These are phyloP conservation scores for Alloscopus bannaensis DNA, from an alignment of 2,888 invertebrate genomes.

Conservation along the genomic window DNA sequence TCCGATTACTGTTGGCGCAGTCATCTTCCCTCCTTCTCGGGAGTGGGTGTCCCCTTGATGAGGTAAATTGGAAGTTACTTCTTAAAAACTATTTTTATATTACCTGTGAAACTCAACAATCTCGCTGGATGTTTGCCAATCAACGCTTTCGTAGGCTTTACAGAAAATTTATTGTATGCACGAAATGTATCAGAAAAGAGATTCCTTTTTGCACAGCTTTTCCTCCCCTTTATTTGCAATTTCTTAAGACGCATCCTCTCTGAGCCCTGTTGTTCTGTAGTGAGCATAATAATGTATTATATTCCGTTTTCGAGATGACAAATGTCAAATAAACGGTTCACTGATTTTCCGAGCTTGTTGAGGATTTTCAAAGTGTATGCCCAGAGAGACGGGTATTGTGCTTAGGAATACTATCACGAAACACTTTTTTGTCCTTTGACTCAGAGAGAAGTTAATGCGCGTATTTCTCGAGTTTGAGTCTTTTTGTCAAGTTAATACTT, in stretches of 20 bases:
- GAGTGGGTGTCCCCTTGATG: conserved; percentile 95
- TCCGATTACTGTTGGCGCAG: conserved; percentile 90
- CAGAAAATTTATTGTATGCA: no score
- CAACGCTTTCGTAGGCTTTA: no score
- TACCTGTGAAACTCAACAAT: background rate
- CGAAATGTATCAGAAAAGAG: no score
- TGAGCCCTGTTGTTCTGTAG: no score
- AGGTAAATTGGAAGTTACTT: conserved; percentile 82
- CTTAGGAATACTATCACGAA: no score
- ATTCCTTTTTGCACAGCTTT: no score
- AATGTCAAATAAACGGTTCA: conserved; percentile 2
- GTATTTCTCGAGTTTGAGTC: background rate
- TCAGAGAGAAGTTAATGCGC: no score
- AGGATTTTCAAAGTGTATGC: background rate
- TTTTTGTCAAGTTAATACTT: conserved; percentile 13
- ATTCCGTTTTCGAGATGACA: no score
- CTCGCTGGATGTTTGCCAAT: background rate
- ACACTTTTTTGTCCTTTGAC: no score
- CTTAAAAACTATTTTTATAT: background rate
- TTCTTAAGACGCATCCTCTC: no score
- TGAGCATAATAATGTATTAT: no score
- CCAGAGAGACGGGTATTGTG: background rate
- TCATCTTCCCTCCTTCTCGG: conserved; percentile 90
- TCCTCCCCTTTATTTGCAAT: no score
- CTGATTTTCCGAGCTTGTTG: background rate